phyloP scores from a whole-genome alignment of 2,113 vertebrate species.

The Sturnira hondurensis region DNA sequence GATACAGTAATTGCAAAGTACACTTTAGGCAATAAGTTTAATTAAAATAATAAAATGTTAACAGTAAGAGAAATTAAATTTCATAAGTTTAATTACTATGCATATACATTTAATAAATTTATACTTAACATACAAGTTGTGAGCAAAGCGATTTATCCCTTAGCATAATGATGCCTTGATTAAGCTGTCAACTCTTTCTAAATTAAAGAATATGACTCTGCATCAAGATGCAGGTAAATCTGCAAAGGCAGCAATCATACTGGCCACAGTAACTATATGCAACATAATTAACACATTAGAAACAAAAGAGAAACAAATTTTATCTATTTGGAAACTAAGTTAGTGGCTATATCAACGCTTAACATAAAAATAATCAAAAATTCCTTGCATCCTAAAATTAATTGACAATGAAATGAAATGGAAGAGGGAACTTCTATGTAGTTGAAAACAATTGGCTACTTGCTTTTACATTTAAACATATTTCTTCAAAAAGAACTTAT shows the following conservation, averaged over 20 bases:
- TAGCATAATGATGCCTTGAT: not conserved
- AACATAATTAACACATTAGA: not conserved
- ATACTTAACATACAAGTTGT: not conserved
- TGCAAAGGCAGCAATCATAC: not conserved
- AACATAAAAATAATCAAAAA: not conserved
- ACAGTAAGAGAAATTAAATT: not conserved
- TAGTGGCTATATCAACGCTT: not conserved
- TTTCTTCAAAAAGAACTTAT: not conserved
- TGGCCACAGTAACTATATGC: not conserved
- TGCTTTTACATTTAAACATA: not conserved
- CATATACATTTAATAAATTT: not conserved
- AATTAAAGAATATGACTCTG: not conserved
- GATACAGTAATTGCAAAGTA: not conserved
- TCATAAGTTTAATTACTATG: not conserved
- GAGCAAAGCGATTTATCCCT: not conserved
- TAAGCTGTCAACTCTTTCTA: not conserved
- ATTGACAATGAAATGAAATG: not conserved
- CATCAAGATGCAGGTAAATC: not conserved
- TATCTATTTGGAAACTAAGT: not conserved
- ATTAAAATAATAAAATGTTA: not conserved
- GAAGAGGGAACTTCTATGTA: not conserved
- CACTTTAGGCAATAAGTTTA: not conserved
- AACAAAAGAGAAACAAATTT: not conserved
- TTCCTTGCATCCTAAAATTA: not conserved
- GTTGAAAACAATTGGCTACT: not conserved